Evolutionary conservation across 2,888 invertebrate genomes (phyloP).

Genomic region (Agrochola lychnidis): DNA sequence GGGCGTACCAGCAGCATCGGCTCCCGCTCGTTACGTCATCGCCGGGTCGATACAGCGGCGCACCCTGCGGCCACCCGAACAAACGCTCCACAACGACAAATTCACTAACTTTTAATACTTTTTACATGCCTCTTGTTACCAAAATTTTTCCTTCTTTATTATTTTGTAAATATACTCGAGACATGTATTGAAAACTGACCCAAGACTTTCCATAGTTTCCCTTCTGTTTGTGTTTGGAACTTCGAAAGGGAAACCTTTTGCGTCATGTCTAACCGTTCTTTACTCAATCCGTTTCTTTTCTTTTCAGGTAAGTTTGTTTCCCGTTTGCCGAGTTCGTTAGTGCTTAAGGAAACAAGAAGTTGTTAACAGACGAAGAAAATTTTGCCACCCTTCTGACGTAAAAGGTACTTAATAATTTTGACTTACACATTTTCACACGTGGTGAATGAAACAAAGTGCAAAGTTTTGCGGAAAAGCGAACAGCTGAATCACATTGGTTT

Average conservation of each 20-base stretch:
- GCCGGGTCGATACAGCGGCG: conserved; percentile 81
- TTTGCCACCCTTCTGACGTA: conserved; percentile 15
- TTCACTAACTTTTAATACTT: conserved; percentile 79
- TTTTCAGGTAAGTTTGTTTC: conserved; percentile 65
- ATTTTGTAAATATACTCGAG: conserved; percentile 39
- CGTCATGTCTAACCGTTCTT: conserved; percentile 20
- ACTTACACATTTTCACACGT: conserved; percentile 30
- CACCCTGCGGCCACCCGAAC: conserved; percentile 74
- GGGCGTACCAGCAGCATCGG: conserved; percentile 64
- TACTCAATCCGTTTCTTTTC: conserved; percentile 52
- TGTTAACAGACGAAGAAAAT: conserved; percentile 26
- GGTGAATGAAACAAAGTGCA: conserved; percentile 14
- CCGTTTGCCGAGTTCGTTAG: conserved; percentile 44
- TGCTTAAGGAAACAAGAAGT: conserved; percentile 35
- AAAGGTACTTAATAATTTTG: conserved; percentile 52
- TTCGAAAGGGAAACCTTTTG: conserved; percentile 21
- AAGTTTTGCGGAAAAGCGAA: conserved; percentile 30
- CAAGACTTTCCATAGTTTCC: conserved; percentile 15
- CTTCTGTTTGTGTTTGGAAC: conserved; percentile 31
- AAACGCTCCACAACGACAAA: conserved; percentile 70
- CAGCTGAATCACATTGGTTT: conserved; percentile 25
- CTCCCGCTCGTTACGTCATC: conserved; percentile 80
- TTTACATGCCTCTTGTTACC: conserved; percentile 68
- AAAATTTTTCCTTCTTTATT: conserved; percentile 55
- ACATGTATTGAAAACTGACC: conserved; percentile 33